Conservation (phyloP, 2,797 vertebrate genomes). For the Borostomias antarcticus region DNA sequence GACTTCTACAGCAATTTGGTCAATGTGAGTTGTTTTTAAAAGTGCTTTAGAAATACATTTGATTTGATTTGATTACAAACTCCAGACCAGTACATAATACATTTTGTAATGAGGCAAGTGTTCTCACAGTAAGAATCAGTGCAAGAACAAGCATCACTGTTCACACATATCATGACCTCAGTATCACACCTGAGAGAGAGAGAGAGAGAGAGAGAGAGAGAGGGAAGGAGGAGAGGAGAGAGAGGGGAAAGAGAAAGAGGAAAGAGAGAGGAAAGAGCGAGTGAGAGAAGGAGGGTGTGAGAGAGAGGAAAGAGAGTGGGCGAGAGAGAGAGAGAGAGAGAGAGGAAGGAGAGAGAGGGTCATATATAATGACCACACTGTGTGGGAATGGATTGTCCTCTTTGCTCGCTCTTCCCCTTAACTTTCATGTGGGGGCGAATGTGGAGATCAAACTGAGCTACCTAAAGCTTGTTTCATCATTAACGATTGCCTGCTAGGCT, state of each 20-base stretch:
- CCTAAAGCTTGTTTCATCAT: constrained; percentile 34
- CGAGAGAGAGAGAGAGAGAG: not conserved
- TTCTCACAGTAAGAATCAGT: no score
- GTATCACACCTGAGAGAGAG: constrained; percentile 35
- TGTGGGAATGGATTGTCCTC: constrained; percentile 18
- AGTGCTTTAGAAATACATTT: constrained; percentile 18
- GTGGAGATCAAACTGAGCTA: constrained; percentile 21
- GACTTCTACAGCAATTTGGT: no score
- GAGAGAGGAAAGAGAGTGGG: constrained; percentile 21
- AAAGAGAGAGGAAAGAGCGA: not conserved
- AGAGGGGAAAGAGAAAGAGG: not conserved
- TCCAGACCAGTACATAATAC: no score
- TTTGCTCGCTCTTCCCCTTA: constrained; percentile 16
- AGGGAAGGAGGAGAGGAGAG: no score
- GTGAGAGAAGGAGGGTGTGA: constrained; percentile 24
- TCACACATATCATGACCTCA: constrained; percentile 12
- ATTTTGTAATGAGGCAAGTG: no score
- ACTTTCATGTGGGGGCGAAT: constrained; percentile 18
- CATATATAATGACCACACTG: constrained; percentile 32
- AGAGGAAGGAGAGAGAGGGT: constrained; percentile 8
- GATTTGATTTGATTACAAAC: no score
- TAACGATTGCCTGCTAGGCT: constrained; percentile 26
- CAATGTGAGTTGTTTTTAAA: no score
- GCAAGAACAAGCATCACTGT: not conserved
- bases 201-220: constrained; percentile 8